Evolutionary conservation across 2,797 vertebrate genomes (phyloP), one percentile per base, ranked within the genome.

Genomic region (Acropternis orthonyx): DNA sequence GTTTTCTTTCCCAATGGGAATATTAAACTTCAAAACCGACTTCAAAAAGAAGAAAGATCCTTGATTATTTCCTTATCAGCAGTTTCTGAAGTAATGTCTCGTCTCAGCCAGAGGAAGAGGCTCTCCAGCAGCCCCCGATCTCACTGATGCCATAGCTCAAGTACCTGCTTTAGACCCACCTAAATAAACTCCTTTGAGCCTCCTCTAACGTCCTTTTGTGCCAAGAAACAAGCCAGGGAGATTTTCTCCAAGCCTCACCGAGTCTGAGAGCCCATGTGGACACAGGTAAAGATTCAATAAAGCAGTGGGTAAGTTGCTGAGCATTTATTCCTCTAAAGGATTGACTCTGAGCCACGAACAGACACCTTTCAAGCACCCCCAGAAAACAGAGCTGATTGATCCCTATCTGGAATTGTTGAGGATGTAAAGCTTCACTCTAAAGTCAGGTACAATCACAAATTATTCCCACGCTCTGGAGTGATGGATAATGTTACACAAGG

Each of bases 361-460:
- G 91, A 68, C 82, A 62, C 22, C 4, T 69, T 81, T 59, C 93
- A 85, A n/a, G 72, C 73, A 43, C 19, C 26, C 75, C 17, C 23
- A 67, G 41, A 46, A 83, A 56, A 73, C 7, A n/a, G 49, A 82
- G 52, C 39, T 44, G 72, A 84, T 51, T 0, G 0, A 68, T 9
- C 0, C 0, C 12, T 44, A 52, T 62, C 82, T 78, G 76, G 30
- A 59, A 46, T 5, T 6, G 3, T 0, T 4, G 44, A 32, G 80
- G 63, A 5, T 44, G 61, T 59, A 46, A 69, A 85, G 52, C 80
- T 21, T 37, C 73, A 85, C 67, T 22, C 43, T 84, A n/a, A 17
- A 61, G 65, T 32, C 73, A 88, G 67, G 81, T 41, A 63, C 26
- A 10, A 91, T 80, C 78, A 76, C 10, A 14, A 88, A 73, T 32